Conservation (phyloP, 2,888 invertebrate genomes). For the Sinhomidia bicolor region DNA sequence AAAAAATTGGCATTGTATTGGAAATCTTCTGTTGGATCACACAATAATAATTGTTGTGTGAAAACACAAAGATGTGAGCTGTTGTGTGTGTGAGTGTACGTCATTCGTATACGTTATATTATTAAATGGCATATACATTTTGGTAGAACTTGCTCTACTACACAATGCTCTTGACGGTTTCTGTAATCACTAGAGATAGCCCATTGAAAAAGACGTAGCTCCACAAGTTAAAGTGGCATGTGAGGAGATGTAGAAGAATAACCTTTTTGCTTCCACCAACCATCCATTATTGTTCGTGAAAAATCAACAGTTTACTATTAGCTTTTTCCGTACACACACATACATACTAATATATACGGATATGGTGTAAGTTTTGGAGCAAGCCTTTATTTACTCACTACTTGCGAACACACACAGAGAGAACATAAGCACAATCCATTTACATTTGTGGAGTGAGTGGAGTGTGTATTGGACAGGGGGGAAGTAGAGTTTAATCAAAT, state of each 20-base stretch:
- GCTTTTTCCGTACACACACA: neutral
- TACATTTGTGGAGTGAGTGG: neutral
- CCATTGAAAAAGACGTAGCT: no score
- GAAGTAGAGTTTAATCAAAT: neutral
- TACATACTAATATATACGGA: neutral
- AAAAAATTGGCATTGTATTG: neutral
- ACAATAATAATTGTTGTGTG: neutral
- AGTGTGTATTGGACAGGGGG: neutral
- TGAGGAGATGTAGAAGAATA: no score
- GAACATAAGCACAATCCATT: neutral
- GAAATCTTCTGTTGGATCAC: neutral
- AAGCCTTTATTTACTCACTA: neutral
- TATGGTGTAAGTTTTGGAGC: neutral
- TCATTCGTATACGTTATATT: neutral
- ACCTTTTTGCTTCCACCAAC: neutral
- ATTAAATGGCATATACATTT: neutral
- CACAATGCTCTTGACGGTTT: no score
- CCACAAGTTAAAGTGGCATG: no score
- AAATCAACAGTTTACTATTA: conserved; percentile 2
- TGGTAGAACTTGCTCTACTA: neutral
- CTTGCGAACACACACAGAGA: no score
- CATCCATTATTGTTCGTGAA: neutral
- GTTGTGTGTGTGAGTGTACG: no score
- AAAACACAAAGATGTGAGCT: neutral
- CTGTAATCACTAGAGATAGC: no score